Base-by-base conservation (phyloP, 2,113 vertebrate species). In the Colossoma macropomum region DNA sequence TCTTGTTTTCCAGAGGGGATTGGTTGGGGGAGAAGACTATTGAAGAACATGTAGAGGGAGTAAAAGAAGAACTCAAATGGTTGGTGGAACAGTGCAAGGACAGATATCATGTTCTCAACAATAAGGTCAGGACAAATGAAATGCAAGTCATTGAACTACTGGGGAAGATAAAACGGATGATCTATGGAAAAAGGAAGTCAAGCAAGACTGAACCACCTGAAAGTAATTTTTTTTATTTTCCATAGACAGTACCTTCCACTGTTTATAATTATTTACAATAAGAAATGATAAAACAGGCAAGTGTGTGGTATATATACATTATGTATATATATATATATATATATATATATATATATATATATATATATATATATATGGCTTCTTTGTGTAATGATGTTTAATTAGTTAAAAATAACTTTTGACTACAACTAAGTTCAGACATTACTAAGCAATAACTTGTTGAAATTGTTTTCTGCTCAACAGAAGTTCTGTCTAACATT, bases 41-140 rank as follows among this genome's bases (percentile, higher is more conserved):
- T 66, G 80, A 81, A 45, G 21, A 75, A 10, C 60, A 75, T 75
- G 17, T 81, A 0, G 28, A 52, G 45, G 60, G 30, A 54, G 80
- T 71, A 54, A 66, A 34, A 21, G 71, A 3, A 27, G 80, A 81
- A 50, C 48, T 81, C 7, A 65, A 66, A 30, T 75, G 71, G 80
- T 27, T 81, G 80, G 13, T 81, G 9, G 71, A 75, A 65, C 56
- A 66, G 60, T 81, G 80, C 38, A 66, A 54, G 21, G 45, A 81
- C 17, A 81, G 71, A 71, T 75, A 74, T 81, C 80, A 81, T 54
- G 80, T 81, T 52, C 80, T 81, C 23, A 81, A 81, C 62, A 81
- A 81, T 66, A 81, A 81, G 28, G 23, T 75, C 41, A 81, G 50
- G 71, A 75, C 34, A 13, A 45, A 74, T 65, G 79, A 81, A n/a